Conservation (phyloP, 37 sponge, comb jelly and placozoan species). For the Theonella swinhoei region DNA sequence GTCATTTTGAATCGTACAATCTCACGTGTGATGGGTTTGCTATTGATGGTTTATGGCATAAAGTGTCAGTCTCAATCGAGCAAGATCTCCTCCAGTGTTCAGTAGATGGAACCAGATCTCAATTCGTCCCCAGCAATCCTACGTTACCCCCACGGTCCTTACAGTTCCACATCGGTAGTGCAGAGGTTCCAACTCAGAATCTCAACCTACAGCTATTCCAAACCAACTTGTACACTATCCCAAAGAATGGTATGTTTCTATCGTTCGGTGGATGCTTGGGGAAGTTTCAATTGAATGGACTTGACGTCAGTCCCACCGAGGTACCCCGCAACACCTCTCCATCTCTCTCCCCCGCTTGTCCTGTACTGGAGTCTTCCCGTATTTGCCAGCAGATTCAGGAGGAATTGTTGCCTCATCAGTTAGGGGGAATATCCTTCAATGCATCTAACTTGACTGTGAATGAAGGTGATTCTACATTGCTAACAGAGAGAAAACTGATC, state of each 20-base stretch:
- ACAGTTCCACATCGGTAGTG: not conserved
- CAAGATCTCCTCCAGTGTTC: not conserved
- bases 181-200: not conserved
- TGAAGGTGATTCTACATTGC: not conserved
- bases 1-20: not conserved
- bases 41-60: not conserved
- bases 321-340: not conserved
- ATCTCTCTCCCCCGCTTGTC: not conserved
- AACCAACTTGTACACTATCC: not conserved
- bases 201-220: not conserved
- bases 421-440: not conserved
- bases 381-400: not conserved
- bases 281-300: not conserved
- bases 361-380: not conserved
- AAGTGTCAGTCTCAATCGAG: not conserved
- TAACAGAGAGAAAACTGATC: not conserved
- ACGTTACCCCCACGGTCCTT: not conserved
- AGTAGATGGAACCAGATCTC: not conserved
- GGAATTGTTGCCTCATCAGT: not conserved
- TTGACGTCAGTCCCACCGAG: not conserved
- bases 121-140: not conserved
- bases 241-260: not conserved
- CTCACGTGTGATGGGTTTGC: not conserved
- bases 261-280: slow-evolving; percentile 13
- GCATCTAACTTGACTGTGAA: not conserved